Conservation (phyloP, 1,140 invertebrate genomes). For the Carposina sasakii region DNA sequence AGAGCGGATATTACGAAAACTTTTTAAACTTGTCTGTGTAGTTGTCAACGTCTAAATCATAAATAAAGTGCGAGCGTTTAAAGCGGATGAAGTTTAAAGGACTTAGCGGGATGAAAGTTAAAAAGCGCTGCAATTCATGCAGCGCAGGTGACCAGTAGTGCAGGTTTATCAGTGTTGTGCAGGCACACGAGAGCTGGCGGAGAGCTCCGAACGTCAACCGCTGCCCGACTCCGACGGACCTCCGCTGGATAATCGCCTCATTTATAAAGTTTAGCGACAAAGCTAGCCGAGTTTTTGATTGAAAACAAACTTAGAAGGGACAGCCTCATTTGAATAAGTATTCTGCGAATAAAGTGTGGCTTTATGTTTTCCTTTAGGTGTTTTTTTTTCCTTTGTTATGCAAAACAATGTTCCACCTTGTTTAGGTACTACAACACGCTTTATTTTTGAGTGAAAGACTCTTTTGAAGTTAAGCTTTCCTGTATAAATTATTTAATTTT, state of each 20-base stretch:
- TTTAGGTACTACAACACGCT: conserved; percentile 70
- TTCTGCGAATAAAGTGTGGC: conserved; percentile 71
- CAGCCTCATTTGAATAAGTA: conserved; percentile 72
- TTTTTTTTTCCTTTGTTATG: conserved; percentile 70
- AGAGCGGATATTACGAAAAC: conserved; percentile 29
- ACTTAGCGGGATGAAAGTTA: conserved; percentile 62
- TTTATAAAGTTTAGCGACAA: conserved; percentile 71
- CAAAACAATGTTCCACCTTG: conserved; percentile 72
- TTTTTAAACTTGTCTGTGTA: conserved; percentile 34
- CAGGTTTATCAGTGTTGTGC: conserved; percentile 51
- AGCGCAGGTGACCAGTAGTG: conserved; percentile 68
- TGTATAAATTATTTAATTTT: conserved; percentile 71
- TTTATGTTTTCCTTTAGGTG: conserved; percentile 72
- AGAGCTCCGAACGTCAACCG: conserved; percentile 45
- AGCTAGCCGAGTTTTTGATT: conserved; percentile 69
- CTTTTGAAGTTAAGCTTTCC: conserved; percentile 71
- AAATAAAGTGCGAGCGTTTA: conserved; percentile 56
- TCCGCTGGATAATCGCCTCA: conserved; percentile 67
- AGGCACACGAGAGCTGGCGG: conserved; percentile 13
- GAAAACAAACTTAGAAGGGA: conserved; percentile 72
- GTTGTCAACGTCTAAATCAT: conserved; percentile 51
- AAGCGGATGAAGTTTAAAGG: conserved; percentile 59
- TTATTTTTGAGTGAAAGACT: conserved; percentile 72
- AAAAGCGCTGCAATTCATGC: conserved; percentile 68
- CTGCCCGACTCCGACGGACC: conserved; percentile 29